A percentile compares a stretch with the other conserved stretches of the same genome.
These are phyloP conservation scores for Dryadula phaetusa DNA, from an alignment of 2,888 invertebrate species.

Conservation along the genomic window DNA sequence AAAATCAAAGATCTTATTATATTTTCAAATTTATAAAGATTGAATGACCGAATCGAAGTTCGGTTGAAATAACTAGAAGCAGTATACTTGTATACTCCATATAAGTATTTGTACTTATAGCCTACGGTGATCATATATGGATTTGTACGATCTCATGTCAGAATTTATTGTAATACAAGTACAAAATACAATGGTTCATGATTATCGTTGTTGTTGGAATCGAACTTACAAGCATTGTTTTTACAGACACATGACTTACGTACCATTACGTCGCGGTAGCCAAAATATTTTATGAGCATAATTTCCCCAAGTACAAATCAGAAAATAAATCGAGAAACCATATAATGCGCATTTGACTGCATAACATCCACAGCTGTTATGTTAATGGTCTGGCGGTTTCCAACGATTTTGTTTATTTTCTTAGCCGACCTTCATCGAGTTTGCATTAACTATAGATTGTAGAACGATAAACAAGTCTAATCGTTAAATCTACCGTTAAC, in stretches of 20 bases:
- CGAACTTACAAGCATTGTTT: too few species aligned
- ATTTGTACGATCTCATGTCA: neutral
- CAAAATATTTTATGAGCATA: neutral
- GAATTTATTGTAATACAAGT: too few species aligned
- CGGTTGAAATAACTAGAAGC: too few species aligned
- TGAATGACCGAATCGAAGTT: too few species aligned
- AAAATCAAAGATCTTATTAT: too few species aligned
- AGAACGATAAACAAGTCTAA: constrained; percentile 33
- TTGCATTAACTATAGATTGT: constrained; percentile 34
- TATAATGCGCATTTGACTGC: constrained; percentile 32
- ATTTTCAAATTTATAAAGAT: too few species aligned
- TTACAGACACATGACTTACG: too few species aligned
- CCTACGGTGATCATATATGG: neutral
- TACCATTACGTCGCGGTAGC: too few species aligned
- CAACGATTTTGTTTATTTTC: constrained; percentile 41
- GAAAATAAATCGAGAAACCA: constrained; percentile 11
- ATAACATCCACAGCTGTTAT: constrained; percentile 27
- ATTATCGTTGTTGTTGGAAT: too few species aligned
- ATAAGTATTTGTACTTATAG: too few species aligned
- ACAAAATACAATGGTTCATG: too few species aligned
- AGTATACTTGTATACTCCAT: too few species aligned
- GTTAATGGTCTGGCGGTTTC: constrained; percentile 32
- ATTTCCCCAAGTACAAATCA: neutral
- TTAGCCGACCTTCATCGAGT: constrained; percentile 36
- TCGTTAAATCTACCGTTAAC: constrained; percentile 7